Percentiles rank a stretch among this genome's conserved stretches.
phyloP scores from a whole-genome alignment of 30 jellyfish, hydroid and myxozoan genomes.

The Aurelia aurita complex sp. Pacific region DNA sequence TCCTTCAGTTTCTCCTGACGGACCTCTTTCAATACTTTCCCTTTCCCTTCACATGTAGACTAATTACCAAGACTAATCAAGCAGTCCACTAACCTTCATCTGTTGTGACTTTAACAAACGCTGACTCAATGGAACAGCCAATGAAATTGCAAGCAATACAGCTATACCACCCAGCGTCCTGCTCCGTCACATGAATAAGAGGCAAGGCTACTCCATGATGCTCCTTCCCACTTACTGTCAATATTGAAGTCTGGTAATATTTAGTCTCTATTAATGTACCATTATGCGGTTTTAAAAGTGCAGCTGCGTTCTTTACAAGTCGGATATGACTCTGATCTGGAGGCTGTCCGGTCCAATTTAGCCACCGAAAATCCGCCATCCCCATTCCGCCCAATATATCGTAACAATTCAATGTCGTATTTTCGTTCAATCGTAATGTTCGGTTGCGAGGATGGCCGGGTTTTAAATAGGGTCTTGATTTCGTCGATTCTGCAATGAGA shows the following conservation, averaged over 20 bases:
- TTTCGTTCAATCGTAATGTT: constrained; percentile 47
- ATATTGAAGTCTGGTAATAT: constrained; percentile 26
- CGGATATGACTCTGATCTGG: constrained; percentile 23
- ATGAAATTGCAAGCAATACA: constrained; percentile 89
- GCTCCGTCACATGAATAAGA: constrained; percentile 49
- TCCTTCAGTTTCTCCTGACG: too few species aligned
- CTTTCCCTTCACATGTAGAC: too few species aligned
- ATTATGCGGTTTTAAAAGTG: constrained; percentile 15
- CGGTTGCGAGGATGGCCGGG: constrained; percentile 69
- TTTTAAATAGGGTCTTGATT: constrained; percentile 77
- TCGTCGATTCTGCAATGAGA: constrained; percentile 52
- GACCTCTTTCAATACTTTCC: too few species aligned
- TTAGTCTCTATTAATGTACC: constrained; percentile 59
- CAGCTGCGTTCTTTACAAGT: constrained; percentile 29
- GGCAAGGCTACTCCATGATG: constrained; percentile 81
- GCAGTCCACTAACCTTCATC: constrained; percentile 12
- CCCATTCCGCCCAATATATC: constrained; percentile 81
- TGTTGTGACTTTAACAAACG: constrained; percentile 42
- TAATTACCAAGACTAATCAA: too few species aligned
- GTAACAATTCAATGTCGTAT: constrained; percentile 73
- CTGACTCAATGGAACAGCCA: constrained; percentile 78
- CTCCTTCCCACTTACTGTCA: constrained; percentile 8
- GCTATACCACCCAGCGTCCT: constrained; percentile 87
- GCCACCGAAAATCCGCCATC: constrained; percentile 93
- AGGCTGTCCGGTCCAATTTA: constrained; percentile 77